phyloP scores from a whole-genome alignment of 2,888 invertebrate genomes.

The Acanthopleura granulata region DNA sequence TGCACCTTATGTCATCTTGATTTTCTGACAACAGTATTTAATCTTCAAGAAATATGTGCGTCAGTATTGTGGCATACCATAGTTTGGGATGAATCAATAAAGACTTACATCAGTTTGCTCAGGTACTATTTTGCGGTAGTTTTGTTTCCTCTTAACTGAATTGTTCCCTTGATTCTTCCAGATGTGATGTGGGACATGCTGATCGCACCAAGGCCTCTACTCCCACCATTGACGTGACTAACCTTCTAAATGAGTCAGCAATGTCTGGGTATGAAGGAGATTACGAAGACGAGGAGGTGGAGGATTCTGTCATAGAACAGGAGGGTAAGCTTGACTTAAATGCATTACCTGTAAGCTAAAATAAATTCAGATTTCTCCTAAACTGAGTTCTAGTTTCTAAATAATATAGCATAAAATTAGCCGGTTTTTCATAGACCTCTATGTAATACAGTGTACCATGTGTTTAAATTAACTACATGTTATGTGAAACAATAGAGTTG shows the following conservation, averaged over 20 bases:
- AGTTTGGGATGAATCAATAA: neutral
- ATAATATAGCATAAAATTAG: too few relatives aligned
- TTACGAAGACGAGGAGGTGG: constrained; percentile 44
- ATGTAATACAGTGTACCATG: too few relatives aligned
- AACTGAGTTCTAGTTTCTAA: too few relatives aligned
- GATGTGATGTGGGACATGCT: constrained; percentile 11
- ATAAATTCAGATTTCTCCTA: too few relatives aligned
- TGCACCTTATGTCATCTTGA: too few relatives aligned
- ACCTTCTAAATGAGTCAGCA: constrained; percentile 44
- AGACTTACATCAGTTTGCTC: neutral
- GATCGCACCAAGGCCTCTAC: constrained; percentile 34
- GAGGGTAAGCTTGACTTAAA: constrained; percentile 37
- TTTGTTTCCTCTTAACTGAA: neutral
- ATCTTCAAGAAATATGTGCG: too few relatives aligned
- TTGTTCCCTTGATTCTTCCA: neutral
- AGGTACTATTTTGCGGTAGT: neutral
- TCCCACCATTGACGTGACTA: constrained; percentile 27
- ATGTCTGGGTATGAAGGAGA: constrained; percentile 62
- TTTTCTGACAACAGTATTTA: too few relatives aligned
- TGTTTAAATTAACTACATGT: too few relatives aligned
- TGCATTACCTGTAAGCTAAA: too few relatives aligned
- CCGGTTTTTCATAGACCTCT: too few relatives aligned
- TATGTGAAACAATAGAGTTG: too few relatives aligned
- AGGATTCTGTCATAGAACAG: constrained; percentile 44
- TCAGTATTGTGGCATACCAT: too few relatives aligned